Base-by-base conservation (phyloP, 2,113 vertebrate species). In the Arvicanthis niloticus region DNA sequence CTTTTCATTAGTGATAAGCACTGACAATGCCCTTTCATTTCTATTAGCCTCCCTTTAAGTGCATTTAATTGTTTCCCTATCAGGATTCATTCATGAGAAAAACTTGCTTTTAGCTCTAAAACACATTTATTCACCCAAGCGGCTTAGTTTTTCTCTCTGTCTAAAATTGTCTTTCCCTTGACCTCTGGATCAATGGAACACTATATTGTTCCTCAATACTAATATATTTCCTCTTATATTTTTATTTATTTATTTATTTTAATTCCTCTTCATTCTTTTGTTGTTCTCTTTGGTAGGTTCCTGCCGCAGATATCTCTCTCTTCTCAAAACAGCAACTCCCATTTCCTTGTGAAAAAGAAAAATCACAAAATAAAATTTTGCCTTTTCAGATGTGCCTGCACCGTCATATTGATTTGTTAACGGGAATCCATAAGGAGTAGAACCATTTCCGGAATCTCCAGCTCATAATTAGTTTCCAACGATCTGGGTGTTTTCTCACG, bases 311-410 rank as follows among this genome's bases (percentile, higher is more conserved):
- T 37, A 1, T 89, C 22, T 89, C 40, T 87, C 65, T 1, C 26
- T 10, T 22, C 10, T 19, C 5, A 56, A n/a, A 78, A 68, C 16
- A 70, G 19, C 24, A 58, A 17, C 53, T 91, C 19, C 88, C 13
- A 26, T 31, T 93, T 89, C 68, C 89, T 16, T 78, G 26, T 53
- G 40, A 88, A 86, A 89, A 96, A 80, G n/a, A 96, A 81, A 88
- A 96, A 85, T 40, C 21, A 77, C 22, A 53, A 91, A 91, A 70
- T 72, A n/a, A 90, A 92, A 53, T 1, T 58, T 94, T 53, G 29
- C 26, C 11, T 19, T 81, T 95, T 95, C 5, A 15, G 2, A 4
- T 88, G 75, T 85, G 37, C 56, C 67, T 77, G 0, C 4, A 58
- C 73, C 40, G 51, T 75, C 92, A 48, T 86, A 91, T 84, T 82